Evolutionary conservation across 1,140 invertebrate genomes (phyloP), one percentile per base, ranked within the genome.

Genomic region (Coenobita brevimanus): DNA sequence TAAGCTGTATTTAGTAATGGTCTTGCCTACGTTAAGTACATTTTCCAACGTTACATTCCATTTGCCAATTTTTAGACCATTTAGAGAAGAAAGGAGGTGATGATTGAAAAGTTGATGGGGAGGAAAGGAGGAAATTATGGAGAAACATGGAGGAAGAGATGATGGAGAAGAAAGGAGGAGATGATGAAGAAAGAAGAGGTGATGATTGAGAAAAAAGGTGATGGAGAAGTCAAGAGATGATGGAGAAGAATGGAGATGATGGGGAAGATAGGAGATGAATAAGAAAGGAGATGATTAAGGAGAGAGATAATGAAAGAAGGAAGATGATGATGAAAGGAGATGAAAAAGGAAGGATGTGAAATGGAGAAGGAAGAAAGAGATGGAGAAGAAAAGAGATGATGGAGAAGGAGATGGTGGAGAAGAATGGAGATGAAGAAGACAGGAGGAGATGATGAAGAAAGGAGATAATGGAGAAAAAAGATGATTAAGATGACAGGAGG

Each of bases 141-240:
- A 67, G 62, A 67, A 33, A 67, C 24, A 67, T 24, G 36, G 62
- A 67, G 62, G 36, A 33, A 67, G 62, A 67, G 62, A 67, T 24
- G n/a, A n/a, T n/a, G n/a, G n/a, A n/a, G n/a, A n/a, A n/a, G n/a
- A n/a, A n/a, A n/a, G n/a, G n/a, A n/a, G n/a, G n/a, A n/a, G n/a
- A n/a, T n/a, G n/a, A n/a, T n/a, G n/a, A n/a, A n/a, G n/a, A n/a
- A n/a, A n/a, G n/a, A n/a, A n/a, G n/a, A 21, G 36, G 27, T 24
- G 27, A 1, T 67, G 62, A 30, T 1, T 64, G 62, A 24, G 62
- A 24, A 30, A 24, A 30, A 30, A 10, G 10, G 54, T 57, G 54
- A 13, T 10, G 10, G 54, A 13, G 10, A n/a, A 57, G n/a, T n/a
- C n/a, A 3, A 21, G 33, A 21, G 62, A 24, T 3, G 62, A 64